These are phyloP conservation scores for Lepilemur ruficaudatus DNA, from an alignment of 2,797 vertebrate genomes.

Conservation along the genomic window DNA sequence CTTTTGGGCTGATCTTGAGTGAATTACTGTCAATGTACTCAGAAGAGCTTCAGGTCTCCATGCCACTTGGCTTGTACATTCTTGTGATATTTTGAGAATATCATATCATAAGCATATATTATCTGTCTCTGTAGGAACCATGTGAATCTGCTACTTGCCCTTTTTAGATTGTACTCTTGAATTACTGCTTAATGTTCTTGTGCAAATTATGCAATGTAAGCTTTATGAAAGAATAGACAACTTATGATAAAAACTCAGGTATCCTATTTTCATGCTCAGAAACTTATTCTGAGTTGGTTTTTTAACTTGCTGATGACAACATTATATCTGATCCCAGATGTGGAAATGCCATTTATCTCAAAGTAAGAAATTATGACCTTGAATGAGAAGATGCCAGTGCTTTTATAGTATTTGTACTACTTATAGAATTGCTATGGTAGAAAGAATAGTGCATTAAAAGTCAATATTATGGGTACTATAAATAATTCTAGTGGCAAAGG, in stretches of 20 bases:
- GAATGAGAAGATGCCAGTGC: not conserved
- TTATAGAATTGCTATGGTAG: not conserved
- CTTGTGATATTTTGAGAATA: not conserved
- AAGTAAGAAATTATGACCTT: not conserved
- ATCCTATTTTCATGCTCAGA: not conserved
- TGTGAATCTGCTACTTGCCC: not conserved
- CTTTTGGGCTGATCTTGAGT: not conserved
- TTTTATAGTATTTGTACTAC: not conserved
- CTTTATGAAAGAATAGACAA: not conserved
- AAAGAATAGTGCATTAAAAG: not conserved
- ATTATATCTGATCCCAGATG: not conserved
- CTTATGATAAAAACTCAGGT: not conserved
- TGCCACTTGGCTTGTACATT: not conserved
- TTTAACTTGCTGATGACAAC: not conserved
- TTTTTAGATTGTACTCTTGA: not conserved
- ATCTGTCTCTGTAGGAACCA: not conserved
- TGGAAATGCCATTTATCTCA: not conserved
- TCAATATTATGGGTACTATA: not conserved
- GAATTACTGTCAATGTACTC: not conserved
- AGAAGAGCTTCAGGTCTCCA: not conserved
- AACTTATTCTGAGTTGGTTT: not conserved
- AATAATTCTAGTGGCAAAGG: not conserved
- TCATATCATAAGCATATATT: not conserved
- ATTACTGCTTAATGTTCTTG: not conserved
- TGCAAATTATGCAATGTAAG: not conserved